phyloP scores from a whole-genome alignment of 2,113 vertebrate genomes.

The Lonchura striata region DNA sequence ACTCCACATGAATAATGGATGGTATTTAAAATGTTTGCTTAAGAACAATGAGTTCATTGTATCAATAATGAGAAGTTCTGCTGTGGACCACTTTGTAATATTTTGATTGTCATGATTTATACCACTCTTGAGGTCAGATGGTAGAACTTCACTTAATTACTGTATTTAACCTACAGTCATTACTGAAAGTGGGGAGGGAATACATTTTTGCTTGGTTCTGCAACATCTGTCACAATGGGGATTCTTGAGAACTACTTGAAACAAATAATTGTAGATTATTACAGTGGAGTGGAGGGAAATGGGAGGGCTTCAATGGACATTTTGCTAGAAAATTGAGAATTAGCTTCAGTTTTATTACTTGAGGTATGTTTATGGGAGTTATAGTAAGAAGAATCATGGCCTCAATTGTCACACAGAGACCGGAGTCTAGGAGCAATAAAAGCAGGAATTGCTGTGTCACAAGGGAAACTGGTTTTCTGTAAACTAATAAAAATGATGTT shows the following conservation, averaged over 20 bases:
- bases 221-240: not conserved
- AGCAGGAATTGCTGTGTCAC: not conserved
- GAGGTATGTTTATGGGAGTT: not conserved
- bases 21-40: conserved; percentile 30
- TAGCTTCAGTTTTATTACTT: conserved; percentile 1
- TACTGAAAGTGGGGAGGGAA: not conserved
- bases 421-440: not conserved
- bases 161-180: not conserved
- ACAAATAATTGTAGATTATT: not conserved
- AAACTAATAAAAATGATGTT: conserved; percentile 12
- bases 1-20: conserved; percentile 6
- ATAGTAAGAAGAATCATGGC: not conserved
- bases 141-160: not conserved
- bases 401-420: not conserved
- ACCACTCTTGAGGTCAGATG: not conserved
- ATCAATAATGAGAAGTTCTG: not conserved
- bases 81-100: not conserved
- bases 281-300: not conserved
- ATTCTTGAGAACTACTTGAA: not conserved
- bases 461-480: not conserved
- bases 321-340: not conserved
- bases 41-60: not conserved
- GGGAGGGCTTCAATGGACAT: not conserved
- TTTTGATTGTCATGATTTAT: not conserved
- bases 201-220: not conserved